These are phyloP conservation scores for Parauchenoglanis ngamensis DNA, from an alignment of 2,797 vertebrate genomes.

Conservation along the genomic window DNA sequence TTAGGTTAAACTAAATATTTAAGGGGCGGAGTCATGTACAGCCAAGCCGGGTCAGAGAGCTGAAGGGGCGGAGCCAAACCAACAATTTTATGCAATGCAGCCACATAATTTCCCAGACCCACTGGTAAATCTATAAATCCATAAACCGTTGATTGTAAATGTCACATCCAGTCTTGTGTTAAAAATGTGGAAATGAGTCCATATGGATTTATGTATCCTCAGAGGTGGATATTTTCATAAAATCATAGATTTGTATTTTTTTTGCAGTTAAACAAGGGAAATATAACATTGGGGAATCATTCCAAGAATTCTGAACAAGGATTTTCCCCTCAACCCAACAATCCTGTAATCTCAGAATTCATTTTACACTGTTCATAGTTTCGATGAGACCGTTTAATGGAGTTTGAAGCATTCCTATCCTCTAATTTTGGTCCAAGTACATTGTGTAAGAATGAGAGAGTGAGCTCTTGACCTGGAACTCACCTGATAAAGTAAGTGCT, in stretches of 20 bases:
- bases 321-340: not conserved
- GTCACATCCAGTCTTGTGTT: not conserved
- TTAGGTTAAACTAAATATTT: not conserved
- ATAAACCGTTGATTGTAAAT: not conserved
- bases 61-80: not conserved
- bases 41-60: not conserved
- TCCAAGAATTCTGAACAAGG: not conserved
- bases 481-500: conserved; percentile 17
- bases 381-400: not conserved
- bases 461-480: conserved; percentile 31
- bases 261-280: not conserved
- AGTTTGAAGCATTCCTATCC: not conserved
- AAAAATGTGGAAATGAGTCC: not conserved
- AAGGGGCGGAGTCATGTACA: not conserved
- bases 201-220: not conserved
- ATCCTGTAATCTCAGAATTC: not conserved
- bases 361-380: not conserved
- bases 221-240: not conserved
- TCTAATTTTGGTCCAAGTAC: not conserved
- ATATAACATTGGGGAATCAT: not conserved
- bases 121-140: not conserved
- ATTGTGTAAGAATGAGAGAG: conserved; percentile 1
- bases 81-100: not conserved
- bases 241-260: too few species aligned
- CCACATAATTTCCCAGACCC: not conserved